Conservation (phyloP, 2,888 invertebrate species). For the Meghimatium bilineatum region DNA sequence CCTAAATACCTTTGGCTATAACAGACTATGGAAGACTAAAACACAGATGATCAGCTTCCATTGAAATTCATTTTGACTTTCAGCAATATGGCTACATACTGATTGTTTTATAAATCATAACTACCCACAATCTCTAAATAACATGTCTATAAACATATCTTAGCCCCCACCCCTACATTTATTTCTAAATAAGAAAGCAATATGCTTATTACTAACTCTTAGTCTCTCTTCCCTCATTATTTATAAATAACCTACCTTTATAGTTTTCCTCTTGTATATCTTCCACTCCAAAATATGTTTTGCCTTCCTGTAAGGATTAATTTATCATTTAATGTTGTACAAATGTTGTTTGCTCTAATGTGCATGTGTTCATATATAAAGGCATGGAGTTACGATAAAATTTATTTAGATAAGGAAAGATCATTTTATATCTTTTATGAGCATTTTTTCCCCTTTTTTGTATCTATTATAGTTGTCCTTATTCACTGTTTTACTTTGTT, state of each 20-base stretch:
- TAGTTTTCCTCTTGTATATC: slow-evolving; percentile 82
- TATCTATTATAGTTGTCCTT: neutral
- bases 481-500: neutral
- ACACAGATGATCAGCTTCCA: too few species aligned
- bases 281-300: slow-evolving; percentile 89
- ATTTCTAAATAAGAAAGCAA: too few species aligned
- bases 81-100: too few species aligned
- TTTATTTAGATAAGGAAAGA: neutral
- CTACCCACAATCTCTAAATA: too few species aligned
- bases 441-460: neutral
- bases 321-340: neutral
- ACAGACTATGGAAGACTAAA: too few species aligned
- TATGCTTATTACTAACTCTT: too few species aligned
- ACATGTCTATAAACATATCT: too few species aligned
- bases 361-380: neutral
- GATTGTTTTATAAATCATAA: too few species aligned
- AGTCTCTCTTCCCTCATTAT: too few species aligned
- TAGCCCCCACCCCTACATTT: too few species aligned
- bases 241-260: slow-evolving; percentile 32
- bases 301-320: slow-evolving; percentile 83
- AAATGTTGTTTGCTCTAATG: neutral
- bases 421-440: neutral
- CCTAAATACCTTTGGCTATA: too few species aligned
- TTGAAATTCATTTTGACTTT: too few species aligned
- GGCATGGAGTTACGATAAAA: neutral